Conservation (phyloP, 30 jellyfish, hydroid and myxozoan species). For the Nemopilema nomurai region DNA sequence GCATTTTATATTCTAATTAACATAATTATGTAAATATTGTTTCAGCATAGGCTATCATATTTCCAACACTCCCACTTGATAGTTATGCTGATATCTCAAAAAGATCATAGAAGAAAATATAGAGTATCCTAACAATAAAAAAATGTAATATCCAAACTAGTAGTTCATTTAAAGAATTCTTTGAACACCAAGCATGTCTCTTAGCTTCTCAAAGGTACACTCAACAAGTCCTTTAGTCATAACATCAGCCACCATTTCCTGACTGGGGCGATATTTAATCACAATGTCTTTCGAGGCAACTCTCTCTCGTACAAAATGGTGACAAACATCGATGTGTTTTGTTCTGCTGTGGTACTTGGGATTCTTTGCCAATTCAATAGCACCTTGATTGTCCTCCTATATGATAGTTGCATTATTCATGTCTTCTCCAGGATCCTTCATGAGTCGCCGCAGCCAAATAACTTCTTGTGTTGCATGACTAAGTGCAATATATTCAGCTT, state of each 20-base stretch:
- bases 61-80: slow-evolving; percentile 29
- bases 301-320: slow-evolving; percentile 48
- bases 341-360: slow-evolving; percentile 54
- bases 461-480: slow-evolving; percentile 54
- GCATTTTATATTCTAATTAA: no score
- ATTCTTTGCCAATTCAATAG: slow-evolving; percentile 42
- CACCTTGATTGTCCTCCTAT: slow-evolving; percentile 42
- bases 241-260: slow-evolving; percentile 53
- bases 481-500: slow-evolving; percentile 66
- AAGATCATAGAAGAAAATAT: no score
- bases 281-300: not conserved
- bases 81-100: no score
- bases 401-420: not conserved
- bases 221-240: slow-evolving; percentile 36
- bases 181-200: slow-evolving; percentile 26
- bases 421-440: not conserved
- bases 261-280: slow-evolving; percentile 22
- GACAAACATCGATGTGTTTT: slow-evolving; percentile 41
- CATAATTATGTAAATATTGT: no score
- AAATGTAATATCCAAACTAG: no score
- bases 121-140: no score
- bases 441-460: slow-evolving; percentile 49
- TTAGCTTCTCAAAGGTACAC: slow-evolving; percentile 22
- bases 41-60: no score
- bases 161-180: not conserved